These are phyloP conservation scores for Zelostemma sp. DNA, from an alignment of 1,140 invertebrate genomes.

Conservation along the genomic window DNA sequence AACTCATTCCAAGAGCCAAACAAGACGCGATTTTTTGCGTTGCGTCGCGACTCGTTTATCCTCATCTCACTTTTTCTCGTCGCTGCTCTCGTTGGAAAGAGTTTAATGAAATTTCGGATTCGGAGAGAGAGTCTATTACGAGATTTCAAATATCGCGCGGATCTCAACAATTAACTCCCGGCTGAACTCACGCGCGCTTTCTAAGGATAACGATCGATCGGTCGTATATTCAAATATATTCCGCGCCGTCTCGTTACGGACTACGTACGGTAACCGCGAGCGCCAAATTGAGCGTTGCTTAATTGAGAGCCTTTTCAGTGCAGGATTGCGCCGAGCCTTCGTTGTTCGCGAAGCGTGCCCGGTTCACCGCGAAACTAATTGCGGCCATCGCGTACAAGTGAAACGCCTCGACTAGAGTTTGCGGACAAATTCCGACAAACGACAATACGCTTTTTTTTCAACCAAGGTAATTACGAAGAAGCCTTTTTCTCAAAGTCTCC, in stretches of 20 bases:
- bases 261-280: constrained; percentile 3
- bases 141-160: neutral
- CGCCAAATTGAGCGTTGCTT: constrained; percentile 14
- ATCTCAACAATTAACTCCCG: constrained; percentile 4
- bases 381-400: constrained; percentile 5
- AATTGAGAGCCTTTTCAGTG: constrained; percentile 11
- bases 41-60: neutral
- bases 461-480: no score
- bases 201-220: constrained; percentile 10
- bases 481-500: no score
- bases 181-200: constrained; percentile 3
- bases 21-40: no score
- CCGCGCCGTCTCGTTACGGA: neutral
- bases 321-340: neutral
- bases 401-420: constrained; percentile 1
- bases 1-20: no score
- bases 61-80: neutral
- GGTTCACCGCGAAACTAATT: constrained; percentile 11
- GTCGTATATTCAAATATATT: constrained; percentile 11
- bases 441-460: neutral
- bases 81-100: neutral
- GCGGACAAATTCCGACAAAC: constrained; percentile 1
- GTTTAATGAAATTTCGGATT: neutral
- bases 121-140: neutral
- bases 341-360: constrained; percentile 1